Base-by-base conservation (phyloP, 1,140 invertebrate species). In the Aleiodes sp. region DNA sequence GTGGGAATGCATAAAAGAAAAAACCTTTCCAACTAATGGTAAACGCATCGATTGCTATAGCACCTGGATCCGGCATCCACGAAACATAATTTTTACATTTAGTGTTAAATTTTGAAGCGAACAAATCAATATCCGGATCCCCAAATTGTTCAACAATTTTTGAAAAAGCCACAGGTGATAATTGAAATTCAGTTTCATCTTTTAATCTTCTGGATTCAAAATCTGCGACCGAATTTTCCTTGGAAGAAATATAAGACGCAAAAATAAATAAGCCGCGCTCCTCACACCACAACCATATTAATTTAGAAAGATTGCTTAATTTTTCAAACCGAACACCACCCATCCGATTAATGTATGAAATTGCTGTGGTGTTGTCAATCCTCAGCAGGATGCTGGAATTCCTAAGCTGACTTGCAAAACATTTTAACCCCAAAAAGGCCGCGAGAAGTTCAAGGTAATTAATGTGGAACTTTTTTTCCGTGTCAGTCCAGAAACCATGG, bases 81-180 rank as follows among this genome's bases (percentile, higher is more conserved):
- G 74, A 76, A 26, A 77, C 56, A 63, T 72, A 79, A 24, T 33
- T 26, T 0, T 66, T 26, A 64, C 75, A 75, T 71, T 78, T 80
- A 1, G 57, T 28, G 43, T 80, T 80, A 2, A 37, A 16, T 65
- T 68, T 68, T 9, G 62, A 68, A 1, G 77, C 76, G 68, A 79
- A 79, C 9, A 33, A n/a, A 65, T 78, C 76, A 0, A 79, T 70
- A 7, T 71, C 65, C 12, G 77, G 74, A 4, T 2, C 43, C 7
- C 75, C 71, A 67, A 78, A 74, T 9, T 19, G 37, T 3, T 61
- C 12, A 4, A 29, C 14, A n/a, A 80, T 77, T 21, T 71, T 21
- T 21, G 60, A 12, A 69, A 70, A 74, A 31, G 26, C 63, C 29
- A 10, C 1, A 10, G 37, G 16, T 10, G 68, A 33, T 14, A 73